Base-by-base conservation (phyloP, 2,888 invertebrate species). In the Dyspetes luteomarginatus region DNA sequence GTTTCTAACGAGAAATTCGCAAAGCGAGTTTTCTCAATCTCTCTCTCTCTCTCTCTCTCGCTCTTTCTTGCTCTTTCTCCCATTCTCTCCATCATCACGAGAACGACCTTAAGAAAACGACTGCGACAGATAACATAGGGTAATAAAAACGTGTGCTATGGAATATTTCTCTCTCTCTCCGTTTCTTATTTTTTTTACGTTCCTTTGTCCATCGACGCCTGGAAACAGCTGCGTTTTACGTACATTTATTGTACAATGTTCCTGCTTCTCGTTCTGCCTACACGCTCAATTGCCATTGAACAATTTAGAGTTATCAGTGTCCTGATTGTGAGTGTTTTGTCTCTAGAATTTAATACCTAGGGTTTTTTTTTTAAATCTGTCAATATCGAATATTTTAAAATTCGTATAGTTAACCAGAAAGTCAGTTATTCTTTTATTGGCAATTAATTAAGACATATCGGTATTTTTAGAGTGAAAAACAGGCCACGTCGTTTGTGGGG, bases 201-300 rank as follows among this genome's bases (percentile, higher is more conserved):
- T 17, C 43, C 43, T 68, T 68, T 68, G 56, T 56, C 41, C 68
- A 68, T 68, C 68, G 55, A 55, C n/a, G 55, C 68, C 26, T 72
- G 24, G 50, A 67, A 50, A 56, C 68, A 68, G 68, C 68, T 68
- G 68, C 68, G 55, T 22, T 68, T 43, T 12, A 26, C 24, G 19
- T 15, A 26, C 28, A 17, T 43, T 62, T 41, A 36, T 36, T 36
- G 36, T 24, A 12, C 24, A 22, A 15, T 36, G 36, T 67, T 52
- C 48, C 22, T 24, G 15, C 24, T 24, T 19, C 48, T 65, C n/a
- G 9, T 28, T 65, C 22, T 30, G 9, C 9, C 4, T 12, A 30
- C 48, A 19, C 36, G 36, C 12, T 12, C 2, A 36, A 36, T 12
- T 12, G 36, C 3, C 36, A 2, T 12, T 12, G 12, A 36, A 36